phyloP scores from a whole-genome alignment of 2,888 invertebrate species.

The Monochamus alternatus region DNA sequence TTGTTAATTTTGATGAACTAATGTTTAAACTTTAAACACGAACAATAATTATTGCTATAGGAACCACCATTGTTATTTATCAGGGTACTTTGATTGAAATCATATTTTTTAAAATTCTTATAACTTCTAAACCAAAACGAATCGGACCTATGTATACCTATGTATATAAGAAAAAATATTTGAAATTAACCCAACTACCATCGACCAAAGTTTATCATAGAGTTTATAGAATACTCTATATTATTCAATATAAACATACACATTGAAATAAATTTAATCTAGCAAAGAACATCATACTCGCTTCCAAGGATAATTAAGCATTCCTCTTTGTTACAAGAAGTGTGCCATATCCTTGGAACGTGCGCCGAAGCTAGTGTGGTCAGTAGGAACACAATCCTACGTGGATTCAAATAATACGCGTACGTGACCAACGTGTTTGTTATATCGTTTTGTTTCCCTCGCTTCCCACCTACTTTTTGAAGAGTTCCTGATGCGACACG shows the following conservation, averaged over 20 bases:
- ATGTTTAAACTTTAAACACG: too few species aligned
- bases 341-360: slow-evolving; percentile 7
- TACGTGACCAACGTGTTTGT: slow-evolving; percentile 31
- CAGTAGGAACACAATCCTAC: slow-evolving; percentile 14
- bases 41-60: too few species aligned
- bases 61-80: too few species aligned
- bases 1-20: too few species aligned
- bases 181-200: too few species aligned
- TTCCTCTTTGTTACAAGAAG: slow-evolving; percentile 4
- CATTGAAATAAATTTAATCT: background rate
- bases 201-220: too few species aligned
- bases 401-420: slow-evolving; percentile 28
- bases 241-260: background rate
- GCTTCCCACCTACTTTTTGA: slow-evolving; percentile 23
- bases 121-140: too few species aligned
- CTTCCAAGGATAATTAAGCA: slow-evolving; percentile 13
- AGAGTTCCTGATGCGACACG: slow-evolving; percentile 34
- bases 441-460: slow-evolving; percentile 29
- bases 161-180: too few species aligned
- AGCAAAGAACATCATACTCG: background rate
- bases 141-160: too few species aligned
- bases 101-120: too few species aligned
- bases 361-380: slow-evolving; percentile 13
- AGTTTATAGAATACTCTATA: too few species aligned
- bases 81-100: too few species aligned